Base-by-base conservation (phyloP, 2,888 invertebrate genomes). In the Meiosimyza decipiens region DNA sequence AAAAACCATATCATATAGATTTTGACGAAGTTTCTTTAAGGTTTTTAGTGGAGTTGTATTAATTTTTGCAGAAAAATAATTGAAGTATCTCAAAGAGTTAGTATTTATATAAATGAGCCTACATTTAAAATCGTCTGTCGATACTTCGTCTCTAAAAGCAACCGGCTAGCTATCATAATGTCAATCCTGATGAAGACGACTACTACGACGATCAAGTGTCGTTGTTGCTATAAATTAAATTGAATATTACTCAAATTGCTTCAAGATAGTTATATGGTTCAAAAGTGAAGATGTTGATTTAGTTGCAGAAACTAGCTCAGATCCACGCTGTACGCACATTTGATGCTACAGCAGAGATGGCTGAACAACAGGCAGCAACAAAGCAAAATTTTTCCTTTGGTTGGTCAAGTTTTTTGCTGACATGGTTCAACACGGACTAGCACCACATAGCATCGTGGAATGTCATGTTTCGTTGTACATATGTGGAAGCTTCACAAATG, bases 241-340 rank as follows among this genome's bases (percentile, higher is more conserved):
- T 83, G 82, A 81, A 83, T 83, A 83, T 82, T 83, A 81, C 81
- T 83, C 80, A 79, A 82, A 82, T 81, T 83, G 80, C 80, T 79
- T 79, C 78, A 60, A 54, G 72, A 68, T 40, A 5, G 40, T 40
- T 40, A 40, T 72, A 71, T 69, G 73, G 74, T 74, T 74, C 66
- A 74, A 70, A 62, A 62, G 73, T 60, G 62, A 63, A 28, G 16
- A 40, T 40, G 40, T 47, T 47, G 16, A 40, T 12, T 47, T 57
- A 11, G 62, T 18, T 47, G 5, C 47, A 11, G 22, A 63, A 51
- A 49, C 60, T 15, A 28, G 66, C 70, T 59, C 73, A 64, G 68
- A 49, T 67, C 67, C 52, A 40, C 28, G 68, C 55, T 64, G 55
- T 59, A 75, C 72, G 71, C 72, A 73, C 67, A 71, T 71, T 75